Conservation (phyloP, 2,113 vertebrate species). For the Lynx canadensis region DNA sequence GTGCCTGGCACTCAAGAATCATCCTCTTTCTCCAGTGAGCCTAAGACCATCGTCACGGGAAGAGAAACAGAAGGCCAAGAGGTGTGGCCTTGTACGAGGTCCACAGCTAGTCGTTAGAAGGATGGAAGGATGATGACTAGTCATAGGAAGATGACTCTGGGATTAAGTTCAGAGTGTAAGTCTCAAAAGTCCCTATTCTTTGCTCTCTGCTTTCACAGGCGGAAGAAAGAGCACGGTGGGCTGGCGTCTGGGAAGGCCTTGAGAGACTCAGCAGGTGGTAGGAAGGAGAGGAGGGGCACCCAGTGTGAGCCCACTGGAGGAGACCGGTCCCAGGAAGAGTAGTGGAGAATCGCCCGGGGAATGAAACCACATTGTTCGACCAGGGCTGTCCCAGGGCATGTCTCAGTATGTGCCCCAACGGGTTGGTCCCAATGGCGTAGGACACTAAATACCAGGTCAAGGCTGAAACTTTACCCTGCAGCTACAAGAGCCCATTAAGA, state of each 20-base stretch:
- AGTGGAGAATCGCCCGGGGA: neutral
- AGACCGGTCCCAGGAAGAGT: neutral
- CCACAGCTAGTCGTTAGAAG: neutral
- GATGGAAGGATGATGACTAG: too few relatives aligned
- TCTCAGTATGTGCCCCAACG: too few relatives aligned
- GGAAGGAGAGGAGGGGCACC: neutral
- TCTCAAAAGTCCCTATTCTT: neutral
- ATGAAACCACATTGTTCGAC: too few relatives aligned
- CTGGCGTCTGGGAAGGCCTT: neutral
- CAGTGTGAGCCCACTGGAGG: fast-evolving
- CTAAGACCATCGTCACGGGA: neutral
- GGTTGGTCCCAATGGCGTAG: neutral
- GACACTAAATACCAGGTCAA: neutral
- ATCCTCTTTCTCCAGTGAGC: neutral
- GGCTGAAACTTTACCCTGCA: neutral
- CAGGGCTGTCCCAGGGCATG: neutral
- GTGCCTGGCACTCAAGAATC: fast-evolving
- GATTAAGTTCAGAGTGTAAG: neutral
- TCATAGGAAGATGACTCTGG: neutral
- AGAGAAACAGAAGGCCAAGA: neutral
- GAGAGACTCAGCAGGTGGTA: neutral
- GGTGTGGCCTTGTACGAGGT: neutral
- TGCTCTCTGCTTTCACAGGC: neutral
- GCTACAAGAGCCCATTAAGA: neutral
- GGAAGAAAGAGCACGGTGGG: neutral